Percentiles rank a stretch among this genome's conserved stretches.
Conservation (phyloP, 2,888 invertebrate genomes). For the Mesopsocus fuscifrons region DNA sequence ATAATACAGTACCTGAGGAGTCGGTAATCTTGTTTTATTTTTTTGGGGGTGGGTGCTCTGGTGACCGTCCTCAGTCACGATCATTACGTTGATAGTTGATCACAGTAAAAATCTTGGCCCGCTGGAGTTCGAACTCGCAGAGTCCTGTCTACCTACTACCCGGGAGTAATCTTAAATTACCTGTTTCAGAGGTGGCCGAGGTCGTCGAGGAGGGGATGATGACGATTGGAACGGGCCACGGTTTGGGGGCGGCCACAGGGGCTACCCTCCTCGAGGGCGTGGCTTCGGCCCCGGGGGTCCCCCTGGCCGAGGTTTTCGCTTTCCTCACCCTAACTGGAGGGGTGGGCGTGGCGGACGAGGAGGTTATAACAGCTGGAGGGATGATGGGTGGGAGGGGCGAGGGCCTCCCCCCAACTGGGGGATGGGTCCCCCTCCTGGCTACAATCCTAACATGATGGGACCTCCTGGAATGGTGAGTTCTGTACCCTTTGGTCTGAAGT, state of each 20-base stretch:
- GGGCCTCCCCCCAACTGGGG: constrained; percentile 35
- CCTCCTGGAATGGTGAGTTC: constrained; percentile 21
- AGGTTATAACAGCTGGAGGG: constrained; percentile 31
- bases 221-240: neutral
- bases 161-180: too few species aligned
- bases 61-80: too few species aligned
- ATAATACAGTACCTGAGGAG: too few species aligned
- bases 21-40: too few species aligned
- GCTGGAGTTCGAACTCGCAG: too few species aligned
- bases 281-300: constrained; percentile 21
- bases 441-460: constrained; percentile 23
- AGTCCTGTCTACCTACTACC: too few species aligned
- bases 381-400: constrained; percentile 27
- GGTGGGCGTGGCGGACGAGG: constrained; percentile 27
- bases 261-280: constrained; percentile 13
- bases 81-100: too few species aligned
- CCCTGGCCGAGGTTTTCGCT: constrained; percentile 25
- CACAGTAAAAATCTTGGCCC: too few species aligned
- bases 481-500: neutral
- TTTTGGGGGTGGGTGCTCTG: too few species aligned
- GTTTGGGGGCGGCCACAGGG: neutral
- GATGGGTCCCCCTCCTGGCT: constrained; percentile 25
- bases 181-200: neutral
- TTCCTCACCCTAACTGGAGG: constrained; percentile 25
- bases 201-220: neutral